phyloP scores from a whole-genome alignment of 64 coral and sea anemone genomes.

The Pocillopora verrucosa region DNA sequence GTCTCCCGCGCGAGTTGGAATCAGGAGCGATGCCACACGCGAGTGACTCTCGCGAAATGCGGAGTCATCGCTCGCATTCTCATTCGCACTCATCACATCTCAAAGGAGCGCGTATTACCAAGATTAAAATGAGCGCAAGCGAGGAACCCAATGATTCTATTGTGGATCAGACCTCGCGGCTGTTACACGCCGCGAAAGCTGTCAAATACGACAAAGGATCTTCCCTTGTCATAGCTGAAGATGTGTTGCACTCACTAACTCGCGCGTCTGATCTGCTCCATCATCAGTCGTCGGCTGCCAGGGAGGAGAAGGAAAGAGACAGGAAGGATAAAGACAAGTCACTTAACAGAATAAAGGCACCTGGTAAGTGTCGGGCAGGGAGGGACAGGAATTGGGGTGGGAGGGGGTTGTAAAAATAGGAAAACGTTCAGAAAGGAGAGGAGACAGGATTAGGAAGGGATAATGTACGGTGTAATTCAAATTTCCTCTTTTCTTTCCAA shows the following conservation, averaged over 20 bases:
- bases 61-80: constrained; percentile 39
- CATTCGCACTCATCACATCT: constrained; percentile 45
- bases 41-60: constrained; percentile 15
- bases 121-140: constrained; percentile 77
- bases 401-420: too few relatives aligned
- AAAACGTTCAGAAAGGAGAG: too few relatives aligned
- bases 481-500: too few relatives aligned
- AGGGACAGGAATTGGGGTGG: not conserved
- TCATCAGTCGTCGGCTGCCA: constrained; percentile 55
- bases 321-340: constrained; percentile 63
- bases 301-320: constrained; percentile 71
- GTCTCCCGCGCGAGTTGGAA: constrained; percentile 80
- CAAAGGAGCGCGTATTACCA: constrained; percentile 78
- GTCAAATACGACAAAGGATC: constrained; percentile 50
- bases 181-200: constrained; percentile 70
- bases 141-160: constrained; percentile 76
- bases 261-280: constrained; percentile 69
- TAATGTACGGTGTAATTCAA: too few relatives aligned
- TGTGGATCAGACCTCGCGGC: constrained; percentile 78
- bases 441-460: too few relatives aligned
- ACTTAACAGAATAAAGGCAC: constrained; percentile 59
- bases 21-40: not conserved
- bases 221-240: constrained; percentile 67
- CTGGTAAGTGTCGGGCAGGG: constrained; percentile 16
- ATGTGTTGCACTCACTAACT: constrained; percentile 88